Evolutionary conservation across 2,888 invertebrate species (phyloP), one percentile per base, ranked within the genome.

Genomic region (Acrobasis suavella): DNA sequence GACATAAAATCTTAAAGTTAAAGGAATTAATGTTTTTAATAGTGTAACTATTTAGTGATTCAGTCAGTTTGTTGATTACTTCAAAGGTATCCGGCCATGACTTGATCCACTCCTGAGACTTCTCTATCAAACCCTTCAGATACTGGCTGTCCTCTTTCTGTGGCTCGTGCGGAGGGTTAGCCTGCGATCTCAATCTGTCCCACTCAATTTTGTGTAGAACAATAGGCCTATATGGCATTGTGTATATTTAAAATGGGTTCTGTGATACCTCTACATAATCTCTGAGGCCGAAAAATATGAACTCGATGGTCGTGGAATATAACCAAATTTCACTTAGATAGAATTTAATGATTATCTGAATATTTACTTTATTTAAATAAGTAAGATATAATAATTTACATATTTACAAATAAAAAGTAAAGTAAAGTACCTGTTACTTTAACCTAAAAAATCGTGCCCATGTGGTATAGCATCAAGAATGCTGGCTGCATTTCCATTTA

Each of bases 71-170:
- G n/a, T n/a, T n/a, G 66, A 32, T 72, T 12, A 83, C 86, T 69
- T 80, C 72, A 1, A 75, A 65, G 42, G 82, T 76, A 62, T 85
- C 86, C 2, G 86, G 82, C 87, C 87, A 88, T 50, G 72, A 69
- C 59, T 74, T 77, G 8, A 80, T 80, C 84, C 82, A 84, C 58
- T 72, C 72, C 58, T 78, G 81, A 0, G 87, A 87, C 62, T 73
- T 71, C 58, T 85, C 78, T 32, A 70, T 76, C 65, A 87, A 67
- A 6, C 70, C 65, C 62, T 80, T 75, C 1, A 86, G 64, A 63
- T 83, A 78, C 64, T 78, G 70, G 39, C 71, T 69, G 42, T 72
- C 67, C 46, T 61, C 50, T 56, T 69, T 62, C 0, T 59, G 56
- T 2, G 65, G 56, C 42, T 67, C 62, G 42, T 69, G 62, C 5